Conservation (phyloP, 2,113 vertebrate genomes). For the Hypanus sabinus region DNA sequence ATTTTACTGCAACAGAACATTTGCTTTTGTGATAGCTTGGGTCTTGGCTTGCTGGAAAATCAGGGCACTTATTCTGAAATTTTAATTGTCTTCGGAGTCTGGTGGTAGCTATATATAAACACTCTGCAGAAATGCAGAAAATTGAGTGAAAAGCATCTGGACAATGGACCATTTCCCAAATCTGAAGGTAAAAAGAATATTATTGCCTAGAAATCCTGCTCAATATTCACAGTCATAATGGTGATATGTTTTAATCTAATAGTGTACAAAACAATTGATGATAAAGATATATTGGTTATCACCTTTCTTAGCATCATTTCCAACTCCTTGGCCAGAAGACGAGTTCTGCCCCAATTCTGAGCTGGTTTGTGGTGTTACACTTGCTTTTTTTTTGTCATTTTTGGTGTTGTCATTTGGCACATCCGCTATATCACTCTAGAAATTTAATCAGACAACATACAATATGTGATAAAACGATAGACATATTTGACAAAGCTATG, state of each 20-base stretch:
- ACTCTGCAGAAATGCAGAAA: background rate
- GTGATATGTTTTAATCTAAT: no score
- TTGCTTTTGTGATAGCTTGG: background rate
- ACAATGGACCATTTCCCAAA: background rate
- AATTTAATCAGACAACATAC: constrained; percentile 34
- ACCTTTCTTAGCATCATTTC: constrained; percentile 76
- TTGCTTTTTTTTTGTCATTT: constrained; percentile 91
- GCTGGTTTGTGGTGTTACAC: constrained; percentile 80
- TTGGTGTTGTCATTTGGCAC: constrained; percentile 89
- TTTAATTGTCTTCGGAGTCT: background rate
- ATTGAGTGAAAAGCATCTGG: background rate
- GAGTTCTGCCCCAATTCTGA: constrained; percentile 75
- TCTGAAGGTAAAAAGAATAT: background rate
- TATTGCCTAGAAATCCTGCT: background rate
- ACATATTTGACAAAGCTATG: background rate
- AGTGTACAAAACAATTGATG: background rate
- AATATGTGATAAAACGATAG: background rate
- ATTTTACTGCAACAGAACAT: background rate
- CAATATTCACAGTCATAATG: background rate
- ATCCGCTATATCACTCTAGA: constrained; percentile 91
- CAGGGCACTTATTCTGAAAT: background rate
- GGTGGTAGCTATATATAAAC: background rate
- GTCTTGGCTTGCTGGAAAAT: background rate
- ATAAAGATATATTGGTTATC: constrained; percentile 5
- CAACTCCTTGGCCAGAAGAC: constrained; percentile 62